These are phyloP conservation scores for Parascotia fuliginaria DNA, from an alignment of 2,888 invertebrate genomes.

Conservation along the genomic window DNA sequence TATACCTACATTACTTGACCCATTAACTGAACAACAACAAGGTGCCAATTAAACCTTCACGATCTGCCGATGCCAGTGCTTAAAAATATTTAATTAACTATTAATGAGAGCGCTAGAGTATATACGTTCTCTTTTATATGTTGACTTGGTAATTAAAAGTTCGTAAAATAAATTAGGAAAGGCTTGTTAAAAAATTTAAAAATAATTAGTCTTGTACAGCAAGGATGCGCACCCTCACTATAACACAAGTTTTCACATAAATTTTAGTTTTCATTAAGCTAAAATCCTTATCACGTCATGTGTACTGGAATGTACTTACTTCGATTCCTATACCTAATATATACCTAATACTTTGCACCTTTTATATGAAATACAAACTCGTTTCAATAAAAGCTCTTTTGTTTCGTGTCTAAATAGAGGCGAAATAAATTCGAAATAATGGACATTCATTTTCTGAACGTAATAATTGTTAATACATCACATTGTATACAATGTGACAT, in stretches of 20 bases:
- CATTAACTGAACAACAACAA: background rate
- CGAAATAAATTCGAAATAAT: conserved; percentile 14
- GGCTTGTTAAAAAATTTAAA: too few relatives aligned
- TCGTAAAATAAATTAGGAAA: too few relatives aligned
- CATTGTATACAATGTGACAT: background rate
- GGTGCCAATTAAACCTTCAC: background rate
- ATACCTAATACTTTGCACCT: conserved; percentile 21
- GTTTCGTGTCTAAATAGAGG: conserved; percentile 28
- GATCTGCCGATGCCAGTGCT: background rate
- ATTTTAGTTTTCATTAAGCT: too few relatives aligned
- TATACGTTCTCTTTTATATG: too few relatives aligned
- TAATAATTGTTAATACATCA: too few relatives aligned
- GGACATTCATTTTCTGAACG: background rate
- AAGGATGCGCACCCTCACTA: too few relatives aligned
- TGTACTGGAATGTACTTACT: too few relatives aligned
- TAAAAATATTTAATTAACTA: background rate
- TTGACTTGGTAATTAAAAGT: too few relatives aligned
- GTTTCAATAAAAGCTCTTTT: conserved; percentile 32
- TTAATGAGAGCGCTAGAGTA: background rate
- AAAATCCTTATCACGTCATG: too few relatives aligned
- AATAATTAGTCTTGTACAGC: too few relatives aligned
- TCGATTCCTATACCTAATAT: conserved; percentile 30
- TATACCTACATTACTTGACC: background rate
- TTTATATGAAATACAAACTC: conserved; percentile 38
- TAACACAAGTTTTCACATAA: too few relatives aligned